Evolutionary conservation across 2,113 vertebrate genomes (phyloP).

Genomic region (Pluvianellus socialis): DNA sequence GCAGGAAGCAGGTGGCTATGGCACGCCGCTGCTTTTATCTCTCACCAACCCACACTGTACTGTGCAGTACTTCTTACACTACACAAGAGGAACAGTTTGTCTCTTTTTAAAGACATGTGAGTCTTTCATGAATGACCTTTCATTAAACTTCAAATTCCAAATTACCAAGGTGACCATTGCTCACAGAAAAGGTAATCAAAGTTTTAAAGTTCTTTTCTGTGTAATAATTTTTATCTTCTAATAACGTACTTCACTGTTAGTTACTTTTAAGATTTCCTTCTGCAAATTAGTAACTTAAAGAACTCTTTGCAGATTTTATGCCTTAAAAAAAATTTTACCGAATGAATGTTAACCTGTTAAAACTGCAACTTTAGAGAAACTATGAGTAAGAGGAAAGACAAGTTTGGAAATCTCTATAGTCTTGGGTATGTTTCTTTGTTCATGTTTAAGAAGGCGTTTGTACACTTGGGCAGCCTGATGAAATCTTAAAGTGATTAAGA

Average conservation of each 20-base stretch:
- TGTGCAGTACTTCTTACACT: background rate
- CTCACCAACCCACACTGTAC: background rate
- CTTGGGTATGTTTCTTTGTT: background rate
- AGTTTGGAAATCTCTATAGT: background rate
- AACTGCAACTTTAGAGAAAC: constrained; percentile 11
- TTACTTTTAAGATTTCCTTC: background rate
- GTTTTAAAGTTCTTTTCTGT: background rate
- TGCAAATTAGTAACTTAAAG: background rate
- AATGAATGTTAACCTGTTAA: background rate
- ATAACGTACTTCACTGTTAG: background rate
- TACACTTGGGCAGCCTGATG: background rate
- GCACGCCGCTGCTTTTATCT: background rate
- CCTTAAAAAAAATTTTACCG: background rate
- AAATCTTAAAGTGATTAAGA: background rate
- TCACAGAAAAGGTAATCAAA: constrained; percentile 21
- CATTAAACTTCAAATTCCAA: constrained; percentile 33
- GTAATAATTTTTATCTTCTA: background rate
- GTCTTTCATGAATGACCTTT: constrained; percentile 7
- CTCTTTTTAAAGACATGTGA: background rate
- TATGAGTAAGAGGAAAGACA: background rate
- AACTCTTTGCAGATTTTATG: background rate
- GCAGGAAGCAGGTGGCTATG: background rate
- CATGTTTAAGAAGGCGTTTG: background rate
- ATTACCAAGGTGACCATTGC: constrained; percentile 7
- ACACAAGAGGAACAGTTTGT: background rate